Evolutionary conservation across 1,140 invertebrate genomes (phyloP).

Genomic region (Episyrphus balteatus): DNA sequence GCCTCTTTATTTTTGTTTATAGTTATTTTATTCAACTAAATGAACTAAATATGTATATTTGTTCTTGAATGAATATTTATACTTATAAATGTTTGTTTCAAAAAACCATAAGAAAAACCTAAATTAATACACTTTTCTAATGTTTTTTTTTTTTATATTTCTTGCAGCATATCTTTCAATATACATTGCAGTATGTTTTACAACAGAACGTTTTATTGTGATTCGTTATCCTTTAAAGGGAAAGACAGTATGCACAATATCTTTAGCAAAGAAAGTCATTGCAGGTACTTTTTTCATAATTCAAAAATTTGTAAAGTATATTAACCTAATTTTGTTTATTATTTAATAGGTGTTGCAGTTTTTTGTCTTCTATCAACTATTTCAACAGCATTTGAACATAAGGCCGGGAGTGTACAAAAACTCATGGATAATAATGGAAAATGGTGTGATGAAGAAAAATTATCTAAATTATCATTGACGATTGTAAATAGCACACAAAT

Average conservation of each 20-base stretch:
- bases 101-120: too few species aligned
- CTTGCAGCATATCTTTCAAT: slow-evolving; percentile 59
- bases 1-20: too few species aligned
- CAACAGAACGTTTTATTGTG: slow-evolving; percentile 65
- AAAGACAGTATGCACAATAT: slow-evolving; percentile 56
- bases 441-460: too few species aligned
- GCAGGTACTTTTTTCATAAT: slow-evolving; percentile 27
- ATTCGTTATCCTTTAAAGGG: slow-evolving; percentile 66
- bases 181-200: slow-evolving; percentile 69
- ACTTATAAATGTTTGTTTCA: too few species aligned
- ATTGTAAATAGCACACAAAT: too few species aligned
- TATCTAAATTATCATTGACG: too few species aligned
- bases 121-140: not conserved
- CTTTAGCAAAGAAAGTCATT: slow-evolving; percentile 48
- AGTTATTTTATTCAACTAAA: too few species aligned
- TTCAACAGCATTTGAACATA: slow-evolving; percentile 55
- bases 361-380: slow-evolving; percentile 52
- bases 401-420: slow-evolving; percentile 20
- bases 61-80: too few species aligned
- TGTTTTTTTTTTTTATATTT: slow-evolving; percentile 9
- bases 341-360: slow-evolving; percentile 43
- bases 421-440: slow-evolving; percentile 17
- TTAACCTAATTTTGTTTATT: too few species aligned
- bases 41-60: too few species aligned
- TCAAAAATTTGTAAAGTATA: too few species aligned